A percentile compares a stretch with the other conserved stretches of the same genome.
phyloP scores from a whole-genome alignment of 2,113 vertebrate species.

The Sterna hirundo region DNA sequence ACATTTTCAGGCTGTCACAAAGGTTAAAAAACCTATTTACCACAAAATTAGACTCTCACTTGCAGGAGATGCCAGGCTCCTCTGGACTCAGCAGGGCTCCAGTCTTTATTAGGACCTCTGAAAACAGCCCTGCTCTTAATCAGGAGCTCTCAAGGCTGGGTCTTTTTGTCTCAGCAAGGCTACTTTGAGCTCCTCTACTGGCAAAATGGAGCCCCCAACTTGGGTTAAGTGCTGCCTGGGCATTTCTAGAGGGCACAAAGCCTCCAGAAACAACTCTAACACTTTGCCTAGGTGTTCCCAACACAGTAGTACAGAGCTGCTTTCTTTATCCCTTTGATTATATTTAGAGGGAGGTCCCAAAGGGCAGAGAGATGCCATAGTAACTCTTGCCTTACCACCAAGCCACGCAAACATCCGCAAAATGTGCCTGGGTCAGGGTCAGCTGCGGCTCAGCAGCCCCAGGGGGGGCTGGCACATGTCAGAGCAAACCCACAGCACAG shows the following conservation, averaged over 20 bases:
- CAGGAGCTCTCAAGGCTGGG: background rate
- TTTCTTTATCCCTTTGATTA: background rate
- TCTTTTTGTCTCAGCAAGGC: background rate
- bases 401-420: background rate
- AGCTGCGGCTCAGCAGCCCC: background rate
- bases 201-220: background rate
- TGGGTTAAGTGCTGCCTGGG: background rate
- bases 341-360: background rate
- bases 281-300: background rate
- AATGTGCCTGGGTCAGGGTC: background rate
- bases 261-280: background rate
- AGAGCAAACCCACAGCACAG: background rate
- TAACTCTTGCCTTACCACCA: background rate
- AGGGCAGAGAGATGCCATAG: background rate
- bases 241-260: background rate
- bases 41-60: slow-evolving; percentile 21
- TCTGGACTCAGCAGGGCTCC: background rate
- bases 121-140: background rate
- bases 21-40: slow-evolving; percentile 47
- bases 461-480: background rate
- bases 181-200: background rate
- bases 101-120: background rate
- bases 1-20: slow-evolving; percentile 16
- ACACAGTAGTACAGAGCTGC: background rate
- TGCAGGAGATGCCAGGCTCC: background rate